phyloP scores from a whole-genome alignment of 2,797 vertebrate species.

The Peromyscus eremicus region DNA sequence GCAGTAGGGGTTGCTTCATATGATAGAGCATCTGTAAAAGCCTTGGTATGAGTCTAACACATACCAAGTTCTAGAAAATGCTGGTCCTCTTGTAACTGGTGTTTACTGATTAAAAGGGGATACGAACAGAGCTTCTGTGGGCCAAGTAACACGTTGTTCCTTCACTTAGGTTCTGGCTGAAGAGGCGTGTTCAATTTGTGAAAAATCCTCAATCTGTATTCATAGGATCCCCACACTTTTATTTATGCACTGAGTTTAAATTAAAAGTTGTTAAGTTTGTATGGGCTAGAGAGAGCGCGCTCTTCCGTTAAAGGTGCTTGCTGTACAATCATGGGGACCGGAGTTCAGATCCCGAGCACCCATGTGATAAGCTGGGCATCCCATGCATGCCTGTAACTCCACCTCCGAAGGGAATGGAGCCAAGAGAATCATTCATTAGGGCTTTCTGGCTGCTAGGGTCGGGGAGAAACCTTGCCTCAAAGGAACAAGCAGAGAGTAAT shows the following conservation, averaged over 20 bases:
- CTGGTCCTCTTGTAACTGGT: neutral
- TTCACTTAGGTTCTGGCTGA: neutral
- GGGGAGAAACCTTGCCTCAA: neutral
- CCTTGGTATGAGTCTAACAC: neutral
- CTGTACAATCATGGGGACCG: neutral
- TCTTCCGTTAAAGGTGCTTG: neutral
- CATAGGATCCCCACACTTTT: neutral
- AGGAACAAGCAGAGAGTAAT: neutral
- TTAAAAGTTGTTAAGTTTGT: constrained; percentile 3
- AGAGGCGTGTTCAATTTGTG: neutral
- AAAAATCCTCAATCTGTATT: neutral
- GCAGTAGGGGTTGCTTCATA: neutral
- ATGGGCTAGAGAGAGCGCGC: neutral
- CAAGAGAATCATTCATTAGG: neutral
- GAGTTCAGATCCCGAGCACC: neutral
- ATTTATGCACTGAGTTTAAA: neutral
- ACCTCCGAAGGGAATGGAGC: neutral
- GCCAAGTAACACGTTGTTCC: neutral
- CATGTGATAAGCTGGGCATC: neutral
- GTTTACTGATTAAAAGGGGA: neutral
- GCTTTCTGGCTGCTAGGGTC: neutral
- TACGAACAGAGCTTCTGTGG: no score
- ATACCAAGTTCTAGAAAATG: neutral
- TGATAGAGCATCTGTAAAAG: neutral
- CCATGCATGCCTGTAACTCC: neutral